Base-by-base conservation (phyloP, 2,888 invertebrate genomes). In the Pristionchus arcanus region DNA sequence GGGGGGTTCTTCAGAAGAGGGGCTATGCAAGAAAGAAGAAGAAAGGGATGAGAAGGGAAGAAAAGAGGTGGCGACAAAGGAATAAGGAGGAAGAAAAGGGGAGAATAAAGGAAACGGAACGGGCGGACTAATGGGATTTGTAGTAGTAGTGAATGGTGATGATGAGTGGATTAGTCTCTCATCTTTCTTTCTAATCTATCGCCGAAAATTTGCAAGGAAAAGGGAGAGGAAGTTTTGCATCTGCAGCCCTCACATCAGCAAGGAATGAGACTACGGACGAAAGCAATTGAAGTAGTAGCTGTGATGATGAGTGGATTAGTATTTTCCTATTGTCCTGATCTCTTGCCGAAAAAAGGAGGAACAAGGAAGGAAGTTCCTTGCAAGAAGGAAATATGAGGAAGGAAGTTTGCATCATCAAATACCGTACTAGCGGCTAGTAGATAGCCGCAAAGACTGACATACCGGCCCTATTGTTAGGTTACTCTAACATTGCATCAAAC, bases 31-130 rank as follows among this genome's bases (percentile, higher is more conserved):
- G 85, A 25, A 34, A 2, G 66, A 31, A n/a, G 59, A 86, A 68
- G 86, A 49, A 31, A 37, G 53, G 49, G 81, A 87, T 49, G 42
- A 49, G 55, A 85, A 71, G 66, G 68, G 87, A 59, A 42, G 31
- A 86, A 90, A n/a, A 77, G 77, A 74, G 34, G 49, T n/a, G 34
- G 34, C 31, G 59, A 85, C 28, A 85, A 59, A 59, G 84, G 84
- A 21, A 81, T 13, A 49, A 53, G n/a, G 53, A 59, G 11, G 85
- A 49, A 25, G 77, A 77, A 49, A 42, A 5, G 21, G 42, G 28
- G 25, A 4, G 15, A 16, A 37, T 25, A 19, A 53, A 84, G 84
- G 31, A 28, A 31, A 84, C 16, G 28, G 85, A 86, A 53, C 66
- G 25, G 85, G 9, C 15, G 85, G 66, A 34, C 55, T 55, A 63